Percentiles rank a stretch among this genome's conserved stretches.
These are phyloP conservation scores for Ditula angustiorana DNA, from an alignment of 2,888 invertebrate genomes.

Conservation along the genomic window DNA sequence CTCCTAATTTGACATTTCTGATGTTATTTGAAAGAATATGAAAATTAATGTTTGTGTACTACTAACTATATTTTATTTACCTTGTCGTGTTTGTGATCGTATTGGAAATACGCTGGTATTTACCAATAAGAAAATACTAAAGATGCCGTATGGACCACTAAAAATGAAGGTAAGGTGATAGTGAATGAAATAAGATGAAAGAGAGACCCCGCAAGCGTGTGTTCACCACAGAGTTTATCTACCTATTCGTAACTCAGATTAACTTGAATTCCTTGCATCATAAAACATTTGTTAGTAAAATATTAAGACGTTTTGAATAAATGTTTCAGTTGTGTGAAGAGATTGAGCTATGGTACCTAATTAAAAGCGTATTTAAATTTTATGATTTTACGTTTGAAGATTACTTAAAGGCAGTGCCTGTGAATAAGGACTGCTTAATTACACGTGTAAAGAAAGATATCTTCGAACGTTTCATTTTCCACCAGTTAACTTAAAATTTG, in stretches of 20 bases:
- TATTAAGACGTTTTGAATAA: slow-evolving; percentile 3
- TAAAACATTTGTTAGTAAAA: neutral
- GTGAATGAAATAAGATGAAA: too few species aligned
- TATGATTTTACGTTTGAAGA: slow-evolving; percentile 3
- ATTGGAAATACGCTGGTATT: too few species aligned
- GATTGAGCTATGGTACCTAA: slow-evolving; percentile 10
- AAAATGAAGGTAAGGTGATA: too few species aligned
- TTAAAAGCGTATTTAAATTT: slow-evolving; percentile 9
- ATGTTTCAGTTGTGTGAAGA: slow-evolving; percentile 2
- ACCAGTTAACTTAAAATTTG: neutral
- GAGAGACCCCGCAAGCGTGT: too few species aligned
- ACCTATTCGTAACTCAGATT: neutral
- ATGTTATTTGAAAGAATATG: too few species aligned
- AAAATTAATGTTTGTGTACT: too few species aligned
- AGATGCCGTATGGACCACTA: too few species aligned
- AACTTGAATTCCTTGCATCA: neutral
- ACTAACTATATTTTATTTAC: too few species aligned
- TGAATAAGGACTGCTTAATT: slow-evolving; percentile 7
- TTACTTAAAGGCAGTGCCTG: neutral
- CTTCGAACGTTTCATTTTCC: neutral
- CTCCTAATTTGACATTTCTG: too few species aligned
- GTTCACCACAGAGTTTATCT: too few species aligned
- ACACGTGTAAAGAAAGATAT: neutral
- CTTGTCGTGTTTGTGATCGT: too few species aligned
- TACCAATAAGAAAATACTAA: too few species aligned